Evolutionary conservation across 1,140 invertebrate species (phyloP).

Genomic region (Brachionus angularis): DNA sequence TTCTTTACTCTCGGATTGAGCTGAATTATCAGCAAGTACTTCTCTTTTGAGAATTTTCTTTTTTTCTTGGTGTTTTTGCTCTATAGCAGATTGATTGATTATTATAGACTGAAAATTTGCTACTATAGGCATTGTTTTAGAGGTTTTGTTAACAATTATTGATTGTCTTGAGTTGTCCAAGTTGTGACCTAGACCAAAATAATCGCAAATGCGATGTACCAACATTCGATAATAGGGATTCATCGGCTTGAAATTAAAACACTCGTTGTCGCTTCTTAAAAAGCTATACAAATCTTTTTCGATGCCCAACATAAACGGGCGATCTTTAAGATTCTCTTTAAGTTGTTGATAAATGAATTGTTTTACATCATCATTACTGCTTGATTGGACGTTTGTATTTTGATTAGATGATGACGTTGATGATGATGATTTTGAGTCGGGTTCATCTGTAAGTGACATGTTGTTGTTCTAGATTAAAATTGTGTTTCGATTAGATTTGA

Average conservation of each 20-base stretch:
- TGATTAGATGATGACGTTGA: too few relatives aligned
- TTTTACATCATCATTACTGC: slow-evolving; percentile 21
- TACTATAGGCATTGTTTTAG: background rate
- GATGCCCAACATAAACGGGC: slow-evolving; percentile 33
- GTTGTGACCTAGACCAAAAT: slow-evolving; percentile 27
- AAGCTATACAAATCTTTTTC: slow-evolving; percentile 22
- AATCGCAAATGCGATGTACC: slow-evolving; percentile 35
- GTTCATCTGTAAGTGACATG: too few relatives aligned
- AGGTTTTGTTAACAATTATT: slow-evolving; percentile 4
- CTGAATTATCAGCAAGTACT: background rate
- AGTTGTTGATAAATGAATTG: slow-evolving; percentile 30
- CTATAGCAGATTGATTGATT: background rate
- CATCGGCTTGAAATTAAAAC: slow-evolving; percentile 30
- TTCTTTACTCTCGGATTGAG: too few relatives aligned
- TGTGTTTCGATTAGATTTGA: too few relatives aligned
- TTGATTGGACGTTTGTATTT: too few relatives aligned
- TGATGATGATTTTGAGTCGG: too few relatives aligned
- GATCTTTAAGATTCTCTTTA: slow-evolving; percentile 26
- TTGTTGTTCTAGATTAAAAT: too few relatives aligned
- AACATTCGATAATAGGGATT: slow-evolving; percentile 41
- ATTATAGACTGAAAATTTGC: slow-evolving; percentile 20
- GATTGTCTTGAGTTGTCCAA: slow-evolving; percentile 29
- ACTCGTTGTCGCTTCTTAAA: slow-evolving; percentile 17
- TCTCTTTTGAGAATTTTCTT: slow-evolving; percentile 41
- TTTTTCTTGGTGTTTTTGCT: slow-evolving; percentile 12